Conservation (phyloP, 2,113 vertebrate genomes). For the Sialia sialis region DNA sequence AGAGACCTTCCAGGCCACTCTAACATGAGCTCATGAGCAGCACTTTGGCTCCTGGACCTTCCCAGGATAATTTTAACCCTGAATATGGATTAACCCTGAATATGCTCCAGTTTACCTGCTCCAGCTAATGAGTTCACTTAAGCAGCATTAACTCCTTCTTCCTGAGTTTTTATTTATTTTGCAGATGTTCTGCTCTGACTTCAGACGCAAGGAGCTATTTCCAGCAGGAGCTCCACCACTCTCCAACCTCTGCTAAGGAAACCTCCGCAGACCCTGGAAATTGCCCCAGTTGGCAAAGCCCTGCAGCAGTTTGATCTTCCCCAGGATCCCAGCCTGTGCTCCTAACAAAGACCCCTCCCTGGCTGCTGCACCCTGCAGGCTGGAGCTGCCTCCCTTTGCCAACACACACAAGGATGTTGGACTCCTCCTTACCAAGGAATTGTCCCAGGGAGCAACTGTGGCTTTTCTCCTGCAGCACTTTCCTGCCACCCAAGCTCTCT, state of each 20-base stretch:
- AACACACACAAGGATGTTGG: fast-evolving
- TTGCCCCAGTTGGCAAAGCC: background rate
- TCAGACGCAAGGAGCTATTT: background rate
- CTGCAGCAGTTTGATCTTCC: background rate
- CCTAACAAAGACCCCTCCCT: background rate
- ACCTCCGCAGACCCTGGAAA: background rate
- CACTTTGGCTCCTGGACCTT: background rate
- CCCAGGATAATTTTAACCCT: background rate
- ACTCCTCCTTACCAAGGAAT: background rate
- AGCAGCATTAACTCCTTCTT: background rate
- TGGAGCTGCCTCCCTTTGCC: background rate
- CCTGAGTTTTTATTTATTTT: background rate
- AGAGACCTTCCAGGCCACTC: background rate
- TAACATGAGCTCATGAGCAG: background rate
- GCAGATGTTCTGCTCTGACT: background rate
- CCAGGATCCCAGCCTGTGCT: background rate
- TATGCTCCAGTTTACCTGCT: background rate
- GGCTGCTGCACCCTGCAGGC: background rate
- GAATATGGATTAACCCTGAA: too few species aligned
- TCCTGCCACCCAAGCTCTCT: too few species aligned
- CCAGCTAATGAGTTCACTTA: background rate
- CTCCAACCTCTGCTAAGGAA: background rate
- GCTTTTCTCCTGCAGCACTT: background rate
- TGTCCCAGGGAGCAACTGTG: fast-evolving
- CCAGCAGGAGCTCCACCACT: background rate